Base-by-base conservation (phyloP, 2,888 invertebrate species). In the Dyspetes luteomarginatus region DNA sequence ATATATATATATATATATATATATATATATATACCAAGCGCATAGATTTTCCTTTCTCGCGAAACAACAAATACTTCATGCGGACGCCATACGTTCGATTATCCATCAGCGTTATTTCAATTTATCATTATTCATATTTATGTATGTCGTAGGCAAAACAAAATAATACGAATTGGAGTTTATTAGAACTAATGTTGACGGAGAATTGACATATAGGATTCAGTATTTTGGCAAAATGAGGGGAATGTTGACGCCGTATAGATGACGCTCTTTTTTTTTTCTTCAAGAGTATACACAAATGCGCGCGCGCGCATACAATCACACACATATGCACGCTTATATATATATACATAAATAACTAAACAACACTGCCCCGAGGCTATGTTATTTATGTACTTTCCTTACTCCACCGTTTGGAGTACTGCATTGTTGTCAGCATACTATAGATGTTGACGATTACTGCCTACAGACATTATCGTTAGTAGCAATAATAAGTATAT, bases 381-480 rank as follows among this genome's bases (percentile, higher is more conserved):
- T 64, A 69, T 74, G 73, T 81, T 77, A 81, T 81, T 73, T 62
- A 68, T 65, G 56, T 69, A 77, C 58, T 56, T 64, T 76, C 17
- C 60, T 72, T 56, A 62, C 76, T 77, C 77, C 55, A 72, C 69
- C 68, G 58, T 69, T 43, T 50, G 77, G 17, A 50, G 55, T 17
- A 43, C 48, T 43, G 50, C 73, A 77, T 73, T 77, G 81, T 73
- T 77, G 73, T 72, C 50, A 19, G 73, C 77, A 65, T 73, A 77
- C 77, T 77, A 77, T 65, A 62, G 64, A 81, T 81, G 72, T 62
- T 65, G 81, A 69, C 81, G 73, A 81, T 77, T 81, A 81, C 69
- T 69, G 77, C 58, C 68, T 77, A 77, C 68, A 77, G 77, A 69
- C 58, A 69, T 77, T 62, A 69, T 62, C 77, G 68, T 73, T 81